These are phyloP conservation scores for Nemurella pictetii DNA, from an alignment of 2,888 invertebrate genomes.

Conservation along the genomic window DNA sequence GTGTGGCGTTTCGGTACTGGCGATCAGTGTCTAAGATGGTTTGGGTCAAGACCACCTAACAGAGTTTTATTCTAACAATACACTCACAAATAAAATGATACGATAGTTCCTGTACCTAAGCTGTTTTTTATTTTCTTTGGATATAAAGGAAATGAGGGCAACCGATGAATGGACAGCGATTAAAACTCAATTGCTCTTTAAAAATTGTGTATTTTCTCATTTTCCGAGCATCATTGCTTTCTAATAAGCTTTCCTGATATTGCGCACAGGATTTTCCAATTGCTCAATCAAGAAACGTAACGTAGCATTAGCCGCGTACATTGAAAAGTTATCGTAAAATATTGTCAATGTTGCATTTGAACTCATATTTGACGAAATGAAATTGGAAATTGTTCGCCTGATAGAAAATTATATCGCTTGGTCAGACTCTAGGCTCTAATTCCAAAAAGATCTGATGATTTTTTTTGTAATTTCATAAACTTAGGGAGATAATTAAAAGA, in stretches of 20 bases:
- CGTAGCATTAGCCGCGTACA: background rate
- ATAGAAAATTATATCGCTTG: background rate
- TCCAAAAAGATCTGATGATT: too few relatives aligned
- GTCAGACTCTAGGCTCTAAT: too few relatives aligned
- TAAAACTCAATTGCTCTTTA: background rate
- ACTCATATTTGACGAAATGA: background rate
- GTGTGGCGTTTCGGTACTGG: too few relatives aligned
- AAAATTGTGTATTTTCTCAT: background rate
- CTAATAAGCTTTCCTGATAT: background rate
- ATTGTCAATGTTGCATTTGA: background rate
- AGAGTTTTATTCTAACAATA: too few relatives aligned
- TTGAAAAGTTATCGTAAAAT: background rate
- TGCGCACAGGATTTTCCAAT: background rate
- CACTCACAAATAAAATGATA: background rate
- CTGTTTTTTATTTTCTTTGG: background rate
- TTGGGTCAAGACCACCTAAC: background rate
- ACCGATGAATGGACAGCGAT: background rate
- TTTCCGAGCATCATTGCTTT: background rate
- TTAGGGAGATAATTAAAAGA: too few relatives aligned
- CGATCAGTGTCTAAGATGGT: background rate
- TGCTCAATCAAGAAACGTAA: background rate
- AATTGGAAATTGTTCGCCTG: background rate
- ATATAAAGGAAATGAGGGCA: background rate
- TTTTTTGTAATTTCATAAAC: too few relatives aligned
- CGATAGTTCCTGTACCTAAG: background rate